Conservation (phyloP, 64 coral and sea anemone species). For the Montipora foliosa region DNA sequence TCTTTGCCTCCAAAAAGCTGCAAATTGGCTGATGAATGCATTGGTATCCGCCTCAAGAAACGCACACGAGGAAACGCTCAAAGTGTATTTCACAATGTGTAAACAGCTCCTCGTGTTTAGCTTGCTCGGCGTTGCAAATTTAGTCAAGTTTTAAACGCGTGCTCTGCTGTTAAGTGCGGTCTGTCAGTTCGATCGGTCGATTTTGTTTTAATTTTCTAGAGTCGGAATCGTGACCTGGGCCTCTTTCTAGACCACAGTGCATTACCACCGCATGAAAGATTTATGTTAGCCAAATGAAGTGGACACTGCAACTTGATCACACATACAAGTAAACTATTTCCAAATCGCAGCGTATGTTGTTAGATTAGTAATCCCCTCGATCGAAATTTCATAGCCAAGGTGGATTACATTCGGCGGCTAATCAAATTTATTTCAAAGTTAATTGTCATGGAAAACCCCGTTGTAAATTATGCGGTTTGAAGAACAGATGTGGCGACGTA, state of each 20-base stretch:
- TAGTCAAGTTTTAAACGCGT: not conserved
- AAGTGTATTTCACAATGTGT: not conserved
- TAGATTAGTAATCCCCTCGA: not conserved
- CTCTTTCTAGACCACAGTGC: not conserved
- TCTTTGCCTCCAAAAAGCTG: constrained; percentile 55
- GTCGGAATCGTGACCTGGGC: not conserved
- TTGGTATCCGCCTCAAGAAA: constrained; percentile 34
- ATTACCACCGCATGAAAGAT: constrained; percentile 47
- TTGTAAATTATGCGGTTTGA: constrained; percentile 46
- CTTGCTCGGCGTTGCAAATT: not conserved
- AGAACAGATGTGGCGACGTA: constrained; percentile 43
- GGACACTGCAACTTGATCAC: constrained; percentile 29
- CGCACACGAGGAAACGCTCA: constrained; percentile 61
- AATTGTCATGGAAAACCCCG: constrained; percentile 20
- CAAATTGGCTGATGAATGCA: constrained; percentile 80
- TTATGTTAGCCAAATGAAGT: constrained; percentile 4
- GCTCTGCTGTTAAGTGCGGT: not conserved
- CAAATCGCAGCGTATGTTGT: not conserved
- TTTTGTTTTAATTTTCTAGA: constrained; percentile 12
- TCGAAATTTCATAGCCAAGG: not conserved
- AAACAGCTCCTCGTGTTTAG: constrained; percentile 51
- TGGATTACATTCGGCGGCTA: not conserved
- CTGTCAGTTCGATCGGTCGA: not conserved
- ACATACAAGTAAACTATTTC: not conserved
- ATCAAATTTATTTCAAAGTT: constrained; percentile 26